These are phyloP conservation scores for Dysmachus trigonus DNA, from an alignment of 2,888 invertebrate genomes.

Conservation along the genomic window DNA sequence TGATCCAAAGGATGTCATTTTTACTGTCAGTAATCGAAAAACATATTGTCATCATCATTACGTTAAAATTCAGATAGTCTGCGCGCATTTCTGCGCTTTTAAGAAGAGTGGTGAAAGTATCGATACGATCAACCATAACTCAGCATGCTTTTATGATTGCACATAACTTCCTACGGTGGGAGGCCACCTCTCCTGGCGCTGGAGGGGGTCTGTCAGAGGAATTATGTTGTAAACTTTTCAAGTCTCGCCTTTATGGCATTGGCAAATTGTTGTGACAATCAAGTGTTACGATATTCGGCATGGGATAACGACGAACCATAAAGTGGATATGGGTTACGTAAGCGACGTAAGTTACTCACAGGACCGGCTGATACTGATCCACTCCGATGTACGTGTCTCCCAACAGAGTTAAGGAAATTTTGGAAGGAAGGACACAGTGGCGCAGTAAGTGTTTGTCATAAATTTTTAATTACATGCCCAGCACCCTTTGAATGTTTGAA, in stretches of 20 bases:
- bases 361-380: background rate
- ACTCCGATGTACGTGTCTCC: background rate
- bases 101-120: background rate
- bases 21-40: background rate
- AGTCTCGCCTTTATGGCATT: conserved; percentile 27
- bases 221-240: conserved; percentile 34
- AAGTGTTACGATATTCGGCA: conserved; percentile 24
- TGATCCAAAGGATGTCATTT: background rate
- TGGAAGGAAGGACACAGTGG: background rate
- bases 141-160: conserved; percentile 15
- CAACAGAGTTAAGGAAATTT: background rate
- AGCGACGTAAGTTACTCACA: background rate
- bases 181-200: background rate
- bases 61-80: background rate
- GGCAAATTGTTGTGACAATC: conserved; percentile 35
- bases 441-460: background rate
- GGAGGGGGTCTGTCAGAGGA: background rate
- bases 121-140: background rate
- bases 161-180: background rate
- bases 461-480: conserved; percentile 10
- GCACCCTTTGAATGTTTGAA: background rate
- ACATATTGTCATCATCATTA: background rate
- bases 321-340: conserved; percentile 14
- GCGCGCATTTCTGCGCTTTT: background rate
- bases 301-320: conserved; percentile 9